Percentiles rank a stretch among this genome's conserved stretches.
Conservation (phyloP, 2,888 invertebrate species). For the Orthosia gracilis region DNA sequence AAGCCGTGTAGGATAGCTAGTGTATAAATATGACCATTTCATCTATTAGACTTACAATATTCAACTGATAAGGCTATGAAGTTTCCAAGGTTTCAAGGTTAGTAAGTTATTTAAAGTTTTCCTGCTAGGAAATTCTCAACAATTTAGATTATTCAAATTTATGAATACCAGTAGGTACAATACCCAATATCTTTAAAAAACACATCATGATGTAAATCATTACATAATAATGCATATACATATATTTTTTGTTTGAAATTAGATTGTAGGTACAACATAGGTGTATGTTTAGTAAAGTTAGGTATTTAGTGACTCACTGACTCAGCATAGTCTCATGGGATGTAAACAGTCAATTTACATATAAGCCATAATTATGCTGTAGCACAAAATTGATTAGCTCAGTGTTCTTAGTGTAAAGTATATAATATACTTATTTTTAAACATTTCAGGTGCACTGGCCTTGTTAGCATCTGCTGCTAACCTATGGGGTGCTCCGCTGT, state of each 20-base stretch:
- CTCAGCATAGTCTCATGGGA: slow-evolving; percentile 4
- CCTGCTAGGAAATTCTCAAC: slow-evolving; percentile 14
- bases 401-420: neutral
- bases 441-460: slow-evolving; percentile 92
- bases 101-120: slow-evolving; percentile 7
- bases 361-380: neutral
- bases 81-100: slow-evolving; percentile 20
- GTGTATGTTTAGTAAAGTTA: slow-evolving; percentile 17
- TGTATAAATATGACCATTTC: neutral
- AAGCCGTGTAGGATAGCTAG: too few relatives aligned
- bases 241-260: slow-evolving; percentile 24
- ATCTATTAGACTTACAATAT: neutral
- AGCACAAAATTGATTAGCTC: slow-evolving; percentile 2
- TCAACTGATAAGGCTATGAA: slow-evolving; percentile 11
- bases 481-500: slow-evolving; percentile 91
- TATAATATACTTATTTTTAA: slow-evolving; percentile 1
- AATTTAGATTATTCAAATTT: neutral
- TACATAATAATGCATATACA: slow-evolving; percentile 4
- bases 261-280: slow-evolving; percentile 6
- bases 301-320: slow-evolving; percentile 14
- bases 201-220: slow-evolving; percentile 15
- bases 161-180: neutral
- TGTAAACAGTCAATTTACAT: slow-evolving; percentile 24
- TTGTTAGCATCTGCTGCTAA: slow-evolving; percentile 93
- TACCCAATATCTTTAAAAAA: neutral